Evolutionary conservation across 2,797 vertebrate genomes (phyloP), one percentile per base, ranked within the genome.

Genomic region (Cuculus canorus): DNA sequence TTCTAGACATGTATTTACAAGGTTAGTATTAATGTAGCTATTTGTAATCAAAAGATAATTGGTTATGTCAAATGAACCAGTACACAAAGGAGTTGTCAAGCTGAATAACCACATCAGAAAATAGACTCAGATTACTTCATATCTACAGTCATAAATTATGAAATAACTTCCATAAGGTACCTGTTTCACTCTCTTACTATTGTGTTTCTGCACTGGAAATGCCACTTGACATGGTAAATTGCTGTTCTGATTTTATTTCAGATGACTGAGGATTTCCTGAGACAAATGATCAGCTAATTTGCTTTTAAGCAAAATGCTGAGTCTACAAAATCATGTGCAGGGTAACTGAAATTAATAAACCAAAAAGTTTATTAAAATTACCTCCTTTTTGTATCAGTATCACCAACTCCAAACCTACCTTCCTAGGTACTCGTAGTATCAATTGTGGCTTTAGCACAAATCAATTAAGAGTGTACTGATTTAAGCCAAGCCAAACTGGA

Each of bases 31-130:
- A 92, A 95, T n/a, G 22, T 39, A 96, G 83, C 96, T 93, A 88
- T 97, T 95, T 97, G 92, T 93, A 97, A 97, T 96, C 96, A 96
- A 91, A 93, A 83, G 79, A 85, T 94, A 96, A 97, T 94, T 94
- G 96, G 65, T 84, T 94, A 64, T 52, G 85, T 92, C 90, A 96
- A 80, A 85, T 82, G 91, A 91, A 96, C 79, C 64, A 57, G 82
- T 83, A 94, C 93, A 75, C 69, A 94, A 93, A 96, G 85, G 78
- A 95, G 92, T 50, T 93, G 81, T 78, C 86, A 85, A 56, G 45
- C 71, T 95, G 77, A 91, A 17, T 17, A 91, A 84, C 60, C 4
- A 2, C 70, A 80, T 83, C 83, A 78, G 89, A 85, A 94, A 96
- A 71, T 0, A 80, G 76, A 92, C 65, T 77, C 33, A 82, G 52